Conservation (phyloP, 2,113 vertebrate genomes). For the Clarias magur region DNA sequence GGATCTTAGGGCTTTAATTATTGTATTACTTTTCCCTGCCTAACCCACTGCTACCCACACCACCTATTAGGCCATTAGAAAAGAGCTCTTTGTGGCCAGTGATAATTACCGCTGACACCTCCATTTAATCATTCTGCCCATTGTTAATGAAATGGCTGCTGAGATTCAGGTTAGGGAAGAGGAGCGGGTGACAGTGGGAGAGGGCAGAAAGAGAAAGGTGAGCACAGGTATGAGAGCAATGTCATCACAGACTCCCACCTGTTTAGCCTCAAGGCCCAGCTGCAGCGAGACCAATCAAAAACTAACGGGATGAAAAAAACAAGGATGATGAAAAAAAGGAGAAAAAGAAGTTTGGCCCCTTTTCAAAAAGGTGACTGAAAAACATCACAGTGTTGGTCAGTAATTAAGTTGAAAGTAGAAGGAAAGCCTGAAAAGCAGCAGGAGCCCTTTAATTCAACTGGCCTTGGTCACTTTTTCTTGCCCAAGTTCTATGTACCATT, state of each 20-base stretch:
- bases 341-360: slow-evolving; percentile 49
- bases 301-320: slow-evolving; percentile 35
- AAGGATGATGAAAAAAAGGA: slow-evolving; percentile 44
- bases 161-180: slow-evolving; percentile 42
- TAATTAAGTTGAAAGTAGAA: slow-evolving; percentile 32
- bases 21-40: slow-evolving; percentile 54
- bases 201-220: slow-evolving; percentile 48
- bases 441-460: background rate
- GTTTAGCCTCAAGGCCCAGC: slow-evolving; percentile 63
- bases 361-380: slow-evolving; percentile 51
- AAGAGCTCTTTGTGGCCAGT: slow-evolving; percentile 46
- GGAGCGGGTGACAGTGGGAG: slow-evolving; percentile 43
- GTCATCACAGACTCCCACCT: slow-evolving; percentile 66
- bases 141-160: slow-evolving; percentile 58
- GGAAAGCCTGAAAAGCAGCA: background rate
- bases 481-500: background rate
- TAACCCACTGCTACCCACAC: slow-evolving; percentile 47
- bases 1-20: slow-evolving; percentile 57
- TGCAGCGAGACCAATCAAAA: slow-evolving; percentile 49
- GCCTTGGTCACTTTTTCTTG: background rate
- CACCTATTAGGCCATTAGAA: slow-evolving; percentile 57
- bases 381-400: slow-evolving; percentile 46
- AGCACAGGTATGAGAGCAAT: slow-evolving; percentile 67
- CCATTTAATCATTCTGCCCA: slow-evolving; percentile 55
- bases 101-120: slow-evolving; percentile 63